Evolutionary conservation across 2,797 vertebrate species (phyloP).

Genomic region (Emys orbicularis): DNA sequence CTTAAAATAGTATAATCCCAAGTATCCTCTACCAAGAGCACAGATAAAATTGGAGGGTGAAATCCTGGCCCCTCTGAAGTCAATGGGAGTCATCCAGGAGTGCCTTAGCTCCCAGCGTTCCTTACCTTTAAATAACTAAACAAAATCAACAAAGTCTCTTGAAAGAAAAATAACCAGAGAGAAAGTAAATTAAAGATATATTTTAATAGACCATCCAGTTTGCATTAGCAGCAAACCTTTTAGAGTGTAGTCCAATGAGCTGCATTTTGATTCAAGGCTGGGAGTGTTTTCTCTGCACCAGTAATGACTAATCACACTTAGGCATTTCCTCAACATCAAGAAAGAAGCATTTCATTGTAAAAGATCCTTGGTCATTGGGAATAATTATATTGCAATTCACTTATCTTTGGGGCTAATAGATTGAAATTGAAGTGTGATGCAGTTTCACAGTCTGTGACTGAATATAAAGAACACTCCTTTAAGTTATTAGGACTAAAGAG

Average conservation of each 20-base stretch:
- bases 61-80: background rate
- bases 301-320: background rate
- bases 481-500: slow-evolving; percentile 21
- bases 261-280: background rate
- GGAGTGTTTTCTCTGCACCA: background rate
- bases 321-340: background rate
- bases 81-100: background rate
- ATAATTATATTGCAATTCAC: background rate
- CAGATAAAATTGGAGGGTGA: background rate
- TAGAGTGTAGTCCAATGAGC: background rate
- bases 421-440: background rate
- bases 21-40: background rate
- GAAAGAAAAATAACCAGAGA: background rate
- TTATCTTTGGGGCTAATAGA: background rate
- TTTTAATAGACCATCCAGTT: background rate
- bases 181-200: background rate
- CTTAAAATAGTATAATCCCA: background rate
- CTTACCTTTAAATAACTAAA: background rate
- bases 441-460: background rate
- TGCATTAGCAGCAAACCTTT: background rate
- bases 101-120: background rate
- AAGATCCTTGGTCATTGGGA: background rate
- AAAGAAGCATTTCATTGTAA: background rate
- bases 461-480: background rate
- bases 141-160: background rate